Percentiles rank a stretch among this genome's conserved stretches.
phyloP scores from a whole-genome alignment of 2,888 invertebrate species.

The Philereme vetulata region DNA sequence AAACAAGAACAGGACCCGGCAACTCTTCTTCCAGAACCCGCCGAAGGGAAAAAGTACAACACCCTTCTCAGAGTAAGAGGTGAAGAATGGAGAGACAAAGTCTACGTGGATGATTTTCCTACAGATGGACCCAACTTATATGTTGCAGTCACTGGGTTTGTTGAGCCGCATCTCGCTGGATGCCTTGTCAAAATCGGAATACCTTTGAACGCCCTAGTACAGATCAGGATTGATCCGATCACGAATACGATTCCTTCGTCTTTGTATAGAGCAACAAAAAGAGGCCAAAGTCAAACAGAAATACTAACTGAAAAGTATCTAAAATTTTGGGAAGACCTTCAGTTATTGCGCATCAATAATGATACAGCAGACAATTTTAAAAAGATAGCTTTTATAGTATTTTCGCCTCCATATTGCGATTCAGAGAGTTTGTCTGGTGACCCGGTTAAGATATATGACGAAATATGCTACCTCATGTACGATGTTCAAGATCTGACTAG shows the following conservation, averaged over 20 bases:
- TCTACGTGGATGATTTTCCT: slow-evolving; percentile 81
- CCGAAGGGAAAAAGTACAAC: slow-evolving; percentile 72
- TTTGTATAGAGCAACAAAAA: slow-evolving; percentile 59
- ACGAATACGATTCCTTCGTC: slow-evolving; percentile 54
- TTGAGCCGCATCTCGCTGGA: slow-evolving; percentile 59
- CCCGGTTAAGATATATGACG: slow-evolving; percentile 76
- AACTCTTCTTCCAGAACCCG: slow-evolving; percentile 42
- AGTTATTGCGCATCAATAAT: slow-evolving; percentile 60
- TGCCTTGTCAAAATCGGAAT: slow-evolving; percentile 67
- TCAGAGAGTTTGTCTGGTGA: slow-evolving; percentile 56
- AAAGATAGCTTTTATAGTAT: slow-evolving; percentile 72
- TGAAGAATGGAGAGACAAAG: slow-evolving; percentile 82
- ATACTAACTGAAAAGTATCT: slow-evolving; percentile 57
- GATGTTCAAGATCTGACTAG: slow-evolving; percentile 80
- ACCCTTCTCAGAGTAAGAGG: slow-evolving; percentile 76
- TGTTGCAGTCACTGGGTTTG: slow-evolving; percentile 79
- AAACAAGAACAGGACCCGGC: slow-evolving; percentile 44
- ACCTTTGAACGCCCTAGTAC: slow-evolving; percentile 69
- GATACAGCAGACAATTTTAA: slow-evolving; percentile 59
- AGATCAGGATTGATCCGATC: slow-evolving; percentile 65
- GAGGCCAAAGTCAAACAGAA: slow-evolving; percentile 71
- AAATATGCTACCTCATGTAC: slow-evolving; percentile 77
- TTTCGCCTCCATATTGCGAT: slow-evolving; percentile 69
- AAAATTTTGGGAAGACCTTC: slow-evolving; percentile 70
- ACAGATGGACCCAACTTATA: slow-evolving; percentile 80